Evolutionary conservation across 2,888 invertebrate species (phyloP), one percentile per base, ranked within the genome.

Genomic region (Cylindroiulus punctatus): DNA sequence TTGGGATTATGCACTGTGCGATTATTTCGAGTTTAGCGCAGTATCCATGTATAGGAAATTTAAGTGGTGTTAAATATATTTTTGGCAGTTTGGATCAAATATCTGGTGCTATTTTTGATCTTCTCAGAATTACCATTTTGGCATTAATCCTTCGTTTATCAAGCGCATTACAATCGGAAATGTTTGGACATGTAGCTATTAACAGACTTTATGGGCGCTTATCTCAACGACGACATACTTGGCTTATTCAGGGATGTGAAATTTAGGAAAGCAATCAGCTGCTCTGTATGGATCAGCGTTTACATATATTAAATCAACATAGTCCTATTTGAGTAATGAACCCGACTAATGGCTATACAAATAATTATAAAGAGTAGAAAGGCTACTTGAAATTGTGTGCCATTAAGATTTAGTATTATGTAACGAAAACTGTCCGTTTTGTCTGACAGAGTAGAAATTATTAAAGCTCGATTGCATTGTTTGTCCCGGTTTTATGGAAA

Each of bases 291-390:
- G 65, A 65, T 65, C 26, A 22, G 26, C 65, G 22, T 65, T 26
- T 65, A 57, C 57, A 57, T 57, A 19, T 57, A 65, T 65, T 65
- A 65, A 26, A n/a, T 65, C 65, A 65, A 65, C 26, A 65, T 26
- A 26, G 26, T 26, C 65, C 65, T 65, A 65, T 65, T 26, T 65
- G 26, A 65, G 65, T 65, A 65, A 65, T 65, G 65, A 65, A 26
- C 65, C 52, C 65, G 14, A 12, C 65, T 65, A 65, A 65, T 65
- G 65, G 65, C 65, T 65, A 65, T 12, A 65, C 26, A 65, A 65
- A 65, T 65, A 26, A 26, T 65, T 65, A 65, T 65, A 65, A 65
- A 65, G 65, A 65, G 65, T 65, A 26, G 65, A 65, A 65, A 65
- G 12, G 19, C 65, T 26, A 65, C 65, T 65, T 65, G 22, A 26